Evolutionary conservation across 1,140 invertebrate genomes (phyloP), one percentile per base, ranked within the genome.

Genomic region (Parasteatoda tepidariorum): DNA sequence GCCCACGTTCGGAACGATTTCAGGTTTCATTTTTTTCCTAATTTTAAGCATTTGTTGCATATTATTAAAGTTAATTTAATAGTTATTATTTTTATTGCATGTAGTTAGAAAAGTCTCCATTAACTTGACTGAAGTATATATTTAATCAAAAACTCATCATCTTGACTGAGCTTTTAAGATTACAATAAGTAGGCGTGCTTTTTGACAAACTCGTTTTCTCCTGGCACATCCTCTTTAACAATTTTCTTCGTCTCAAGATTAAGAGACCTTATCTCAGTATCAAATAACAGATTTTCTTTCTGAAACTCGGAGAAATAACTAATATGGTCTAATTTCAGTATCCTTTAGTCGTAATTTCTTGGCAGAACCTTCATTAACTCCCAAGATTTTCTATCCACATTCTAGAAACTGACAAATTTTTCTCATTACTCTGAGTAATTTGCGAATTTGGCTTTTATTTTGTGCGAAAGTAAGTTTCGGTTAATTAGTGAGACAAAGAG

Each of bases 401-500:
- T 82, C 66, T 71, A 62, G 78, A 82, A 82, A 82, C 31, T 82
- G 78, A 82, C 78, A 82, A 82, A 82, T 82, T 82, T 82, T 82
- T 82, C 78, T 82, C 78, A 82, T 82, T 82, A 82, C 66, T 55
- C 66, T 82, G 78, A 82, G 76, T 79, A 79, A 79, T 79, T 79
- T 79, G 76, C 64, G 64, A 79, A 64, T 82, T 64, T 67, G 66
- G 78, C 78, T 82, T 82, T 82, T 82, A 82, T 82, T 82, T 82
- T 82, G 78, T 24, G 78, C 26, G 66, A 82, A 82, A 82, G 78
- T 82, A 82, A 82, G 78, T 82, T 82, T 82, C 78, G 67, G 78
- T 83, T 83, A 83, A 83, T 83, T 83, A 83, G 70, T 61, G 68
- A 82, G 78, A 82, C 78, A 82, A 82, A 83, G 81, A 57, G 68